A percentile compares a stretch with the other conserved stretches of the same genome.
These are phyloP conservation scores for Rhingia campestris DNA, from an alignment of 2,888 invertebrate species.

Conservation along the genomic window DNA sequence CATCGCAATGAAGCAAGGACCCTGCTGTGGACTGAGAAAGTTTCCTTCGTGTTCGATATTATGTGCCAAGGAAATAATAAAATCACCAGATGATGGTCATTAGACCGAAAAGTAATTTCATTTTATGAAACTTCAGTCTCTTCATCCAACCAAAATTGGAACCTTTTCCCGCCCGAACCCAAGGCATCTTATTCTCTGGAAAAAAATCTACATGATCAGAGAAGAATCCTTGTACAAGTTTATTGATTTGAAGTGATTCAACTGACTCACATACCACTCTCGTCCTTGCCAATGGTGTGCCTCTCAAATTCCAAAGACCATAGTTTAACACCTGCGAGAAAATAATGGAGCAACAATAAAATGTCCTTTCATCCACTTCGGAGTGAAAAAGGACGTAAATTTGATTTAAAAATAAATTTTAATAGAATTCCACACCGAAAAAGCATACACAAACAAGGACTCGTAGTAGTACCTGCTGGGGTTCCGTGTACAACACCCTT, in stretches of 20 bases:
- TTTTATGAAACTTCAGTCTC: slow-evolving; percentile 72
- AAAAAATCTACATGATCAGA: slow-evolving; percentile 45
- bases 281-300: slow-evolving; percentile 37
- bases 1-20: background rate
- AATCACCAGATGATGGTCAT: slow-evolving; percentile 74
- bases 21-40: slow-evolving; percentile 19
- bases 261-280: background rate
- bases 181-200: background rate
- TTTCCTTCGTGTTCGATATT: slow-evolving; percentile 34
- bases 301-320: slow-evolving; percentile 61
- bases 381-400: slow-evolving; percentile 58
- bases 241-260: slow-evolving; percentile 49
- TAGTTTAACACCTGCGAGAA: slow-evolving; percentile 69
- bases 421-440: slow-evolving; percentile 55
- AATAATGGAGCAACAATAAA: slow-evolving; percentile 71
- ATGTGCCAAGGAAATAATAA: slow-evolving; percentile 67
- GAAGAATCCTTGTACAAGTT: slow-evolving; percentile 29
- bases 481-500: background rate
- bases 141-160: slow-evolving; percentile 40
- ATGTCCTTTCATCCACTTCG: slow-evolving; percentile 25
- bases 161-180: slow-evolving; percentile 15
- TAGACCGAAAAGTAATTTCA: slow-evolving; percentile 74
- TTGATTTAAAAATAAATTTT: slow-evolving; percentile 74
- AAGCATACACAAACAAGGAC: slow-evolving; percentile 49
- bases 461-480: background rate